Evolutionary conservation across 1,140 invertebrate species (phyloP), one percentile per base, ranked within the genome.

Genomic region (Solen grandis): DNA sequence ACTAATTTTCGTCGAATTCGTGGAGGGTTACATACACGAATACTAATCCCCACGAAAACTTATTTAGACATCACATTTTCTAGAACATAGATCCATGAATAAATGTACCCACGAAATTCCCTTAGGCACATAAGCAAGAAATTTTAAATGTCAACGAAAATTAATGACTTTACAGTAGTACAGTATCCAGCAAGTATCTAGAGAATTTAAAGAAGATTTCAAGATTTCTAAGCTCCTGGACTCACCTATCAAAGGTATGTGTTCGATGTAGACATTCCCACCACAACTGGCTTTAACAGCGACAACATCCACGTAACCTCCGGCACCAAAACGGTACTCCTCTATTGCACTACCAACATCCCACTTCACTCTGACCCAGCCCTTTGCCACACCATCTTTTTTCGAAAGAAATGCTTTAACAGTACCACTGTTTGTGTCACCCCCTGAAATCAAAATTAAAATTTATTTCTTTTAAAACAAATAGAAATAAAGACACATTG

Each of bases 291-390:
- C 68, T 22, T 73, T 73, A 0, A 60, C 59, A 19, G 69, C 77
- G 25, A 80, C 60, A 38, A 80, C 68, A 46, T 80, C 77, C 0
- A 80, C 77, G 60, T 50, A 72, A 1, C 77, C 77, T 27, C 55
- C 68, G 2, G 66, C 77, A 46, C 77, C 77, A 50, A 80, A 72
- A 14, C 77, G 46, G 36, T 80, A 80, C 66, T 80, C 77, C 36
- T 65, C 52, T 14, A 80, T 50, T 19, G 72, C 68, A 31, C 73
- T 70, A 0, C 69, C 69, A 1, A 73, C 54, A 10, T 80, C 68
- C 77, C 77, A 80, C 33, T 80, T 73, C 13, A 80, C 77, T 22
- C 68, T 35, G 31, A 80, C 77, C 41, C 59, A 80, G 14, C 65
- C 77, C 38, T 72, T 70, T 2, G 46, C 66, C 10, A 62, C n/a